A percentile compares a stretch with the other conserved stretches of the same genome.
Evolutionary conservation across 2,797 vertebrate species (phyloP).

Genomic region (Ambastaia sidthimunki): DNA sequence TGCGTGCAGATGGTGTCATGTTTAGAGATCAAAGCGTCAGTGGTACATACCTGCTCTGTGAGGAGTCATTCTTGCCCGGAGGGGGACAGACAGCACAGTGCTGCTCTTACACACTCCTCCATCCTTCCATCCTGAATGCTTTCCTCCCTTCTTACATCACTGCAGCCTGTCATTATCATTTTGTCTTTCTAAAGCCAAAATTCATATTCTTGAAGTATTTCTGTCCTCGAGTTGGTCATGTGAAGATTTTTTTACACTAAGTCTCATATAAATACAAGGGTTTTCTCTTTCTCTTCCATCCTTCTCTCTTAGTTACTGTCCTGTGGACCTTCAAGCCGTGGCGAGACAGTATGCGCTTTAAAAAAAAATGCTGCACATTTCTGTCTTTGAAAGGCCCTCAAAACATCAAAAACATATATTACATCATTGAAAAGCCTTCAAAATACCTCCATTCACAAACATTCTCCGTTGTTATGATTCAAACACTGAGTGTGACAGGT

Average conservation of each 20-base stretch:
- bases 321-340: conserved; percentile 18
- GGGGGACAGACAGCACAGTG: conserved; percentile 78
- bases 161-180: conserved; percentile 24
- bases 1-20: not conserved
- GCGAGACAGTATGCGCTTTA: not conserved
- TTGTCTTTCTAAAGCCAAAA: not conserved
- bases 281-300: too few relatives aligned
- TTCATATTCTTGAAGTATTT: too few relatives aligned
- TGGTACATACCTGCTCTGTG: conserved; percentile 79
- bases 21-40: conserved; percentile 77
- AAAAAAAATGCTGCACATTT: conserved; percentile 59
- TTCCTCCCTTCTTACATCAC: conserved; percentile 54
- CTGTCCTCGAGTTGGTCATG: too few relatives aligned
- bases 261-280: too few relatives aligned
- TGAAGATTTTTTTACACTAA: too few relatives aligned
- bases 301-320: conserved; percentile 21
- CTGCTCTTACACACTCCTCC: conserved; percentile 78
- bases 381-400: conserved; percentile 49
- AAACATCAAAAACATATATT: conserved; percentile 43
- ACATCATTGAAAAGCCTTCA: conserved; percentile 50
- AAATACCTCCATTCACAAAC: conserved; percentile 47
- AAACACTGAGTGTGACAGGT: conserved; percentile 31
- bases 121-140: conserved; percentile 57
- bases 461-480: conserved; percentile 36
- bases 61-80: conserved; percentile 73